Evolutionary conservation across 2,797 vertebrate species (phyloP).

Genomic region (Basileuterus tristriatus): DNA sequence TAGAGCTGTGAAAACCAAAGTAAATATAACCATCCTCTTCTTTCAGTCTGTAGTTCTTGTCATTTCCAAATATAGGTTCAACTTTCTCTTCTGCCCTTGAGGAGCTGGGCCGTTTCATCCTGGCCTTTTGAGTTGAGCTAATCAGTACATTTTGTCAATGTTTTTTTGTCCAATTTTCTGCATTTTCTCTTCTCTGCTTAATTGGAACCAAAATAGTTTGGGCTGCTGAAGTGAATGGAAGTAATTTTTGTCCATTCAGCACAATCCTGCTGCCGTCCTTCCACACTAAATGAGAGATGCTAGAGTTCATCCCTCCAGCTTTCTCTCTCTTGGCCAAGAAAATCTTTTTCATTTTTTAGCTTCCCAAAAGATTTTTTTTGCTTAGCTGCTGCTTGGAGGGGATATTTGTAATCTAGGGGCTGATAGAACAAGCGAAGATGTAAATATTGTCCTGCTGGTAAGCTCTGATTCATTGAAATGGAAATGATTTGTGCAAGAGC

Average conservation of each 20-base stretch:
- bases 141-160: background rate
- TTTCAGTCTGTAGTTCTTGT: background rate
- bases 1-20: background rate
- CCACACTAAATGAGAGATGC: background rate
- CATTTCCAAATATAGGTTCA: background rate
- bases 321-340: background rate
- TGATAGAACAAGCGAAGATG: background rate
- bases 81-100: background rate
- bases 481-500: slow-evolving; percentile 11
- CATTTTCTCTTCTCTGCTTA: slow-evolving; percentile 7
- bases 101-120: background rate
- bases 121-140: background rate
- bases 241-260: slow-evolving; percentile 14
- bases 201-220: slow-evolving; percentile 23
- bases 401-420: background rate
- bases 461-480: background rate
- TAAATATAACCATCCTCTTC: background rate
- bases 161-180: background rate
- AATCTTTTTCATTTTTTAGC: background rate
- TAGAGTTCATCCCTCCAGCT: background rate
- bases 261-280: background rate
- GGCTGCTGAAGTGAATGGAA: background rate
- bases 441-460: slow-evolving; percentile 19
- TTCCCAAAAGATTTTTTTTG: slow-evolving; percentile 36
- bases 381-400: background rate